Percentiles rank a stretch among this genome's conserved stretches.
Evolutionary conservation across 1,140 invertebrate species (phyloP).

Genomic region (Gyrodactylus salaris): DNA sequence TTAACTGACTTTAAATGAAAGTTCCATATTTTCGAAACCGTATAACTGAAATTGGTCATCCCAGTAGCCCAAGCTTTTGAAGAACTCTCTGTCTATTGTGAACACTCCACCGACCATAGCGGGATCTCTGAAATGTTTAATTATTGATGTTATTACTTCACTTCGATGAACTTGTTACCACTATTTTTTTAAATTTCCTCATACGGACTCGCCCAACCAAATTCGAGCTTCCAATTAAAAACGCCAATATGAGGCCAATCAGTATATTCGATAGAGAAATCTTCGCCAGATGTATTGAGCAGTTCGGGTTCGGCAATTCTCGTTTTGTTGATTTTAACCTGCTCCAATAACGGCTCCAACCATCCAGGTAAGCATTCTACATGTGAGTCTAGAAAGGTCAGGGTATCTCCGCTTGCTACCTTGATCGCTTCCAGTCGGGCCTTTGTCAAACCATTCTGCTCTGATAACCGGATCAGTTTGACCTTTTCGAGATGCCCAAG

Average conservation of each 20-base stretch:
- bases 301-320: not conserved
- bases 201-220: not conserved
- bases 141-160: not conserved
- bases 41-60: not conserved
- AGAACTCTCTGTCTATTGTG: not conserved
- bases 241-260: not conserved
- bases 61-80: not conserved
- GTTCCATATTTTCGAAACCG: not conserved
- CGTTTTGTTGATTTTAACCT: not conserved
- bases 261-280: not conserved
- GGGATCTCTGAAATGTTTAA: not conserved
- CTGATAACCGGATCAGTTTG: conserved; percentile 26
- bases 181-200: not conserved
- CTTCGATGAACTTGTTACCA: not conserved
- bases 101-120: not conserved
- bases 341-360: conserved; percentile 15
- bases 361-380: conserved; percentile 79
- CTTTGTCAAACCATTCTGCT: conserved; percentile 59
- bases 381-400: conserved; percentile 81
- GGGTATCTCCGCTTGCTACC: conserved; percentile 44
- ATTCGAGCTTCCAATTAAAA: not conserved
- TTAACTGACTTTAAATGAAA: not conserved
- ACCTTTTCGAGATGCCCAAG: conserved; percentile 10
- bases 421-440: conserved; percentile 53
- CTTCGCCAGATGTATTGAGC: not conserved